Conservation (phyloP, 2,797 vertebrate genomes). For the Pseudocheirus occidentalis region DNA sequence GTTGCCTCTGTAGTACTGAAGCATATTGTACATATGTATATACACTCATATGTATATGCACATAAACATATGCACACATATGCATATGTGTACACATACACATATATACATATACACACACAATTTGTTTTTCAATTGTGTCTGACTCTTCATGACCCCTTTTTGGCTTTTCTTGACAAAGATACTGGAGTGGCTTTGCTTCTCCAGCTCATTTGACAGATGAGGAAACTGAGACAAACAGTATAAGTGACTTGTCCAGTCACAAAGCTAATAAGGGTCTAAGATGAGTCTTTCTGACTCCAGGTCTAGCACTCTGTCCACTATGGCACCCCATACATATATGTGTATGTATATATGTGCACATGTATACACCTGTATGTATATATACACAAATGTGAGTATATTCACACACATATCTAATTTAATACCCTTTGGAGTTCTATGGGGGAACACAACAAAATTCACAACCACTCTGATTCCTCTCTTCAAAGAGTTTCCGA, state of each 20-base stretch:
- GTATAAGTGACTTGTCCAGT: neutral
- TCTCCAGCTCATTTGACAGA: neutral
- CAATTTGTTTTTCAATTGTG: neutral
- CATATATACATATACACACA: neutral
- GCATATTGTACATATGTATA: neutral
- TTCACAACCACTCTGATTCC: neutral
- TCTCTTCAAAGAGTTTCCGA: neutral
- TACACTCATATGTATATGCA: neutral
- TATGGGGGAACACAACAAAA: neutral
- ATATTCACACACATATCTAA: neutral
- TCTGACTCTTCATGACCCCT: neutral
- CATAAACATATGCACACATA: too few species aligned
- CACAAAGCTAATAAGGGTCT: neutral
- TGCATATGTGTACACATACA: too few species aligned
- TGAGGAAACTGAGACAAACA: neutral
- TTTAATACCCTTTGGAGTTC: neutral
- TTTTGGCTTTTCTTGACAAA: neutral
- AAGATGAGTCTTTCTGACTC: neutral
- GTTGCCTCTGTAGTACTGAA: neutral
- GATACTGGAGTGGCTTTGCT: neutral
- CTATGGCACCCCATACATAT: neutral
- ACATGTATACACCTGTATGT: too few species aligned
- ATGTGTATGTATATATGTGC: too few species aligned
- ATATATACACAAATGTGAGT: too few species aligned
- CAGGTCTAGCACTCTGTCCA: neutral